Evolutionary conservation across 2,888 invertebrate species (phyloP), one percentile per base, ranked within the genome.

Genomic region (Ametastegia equiseti): DNA sequence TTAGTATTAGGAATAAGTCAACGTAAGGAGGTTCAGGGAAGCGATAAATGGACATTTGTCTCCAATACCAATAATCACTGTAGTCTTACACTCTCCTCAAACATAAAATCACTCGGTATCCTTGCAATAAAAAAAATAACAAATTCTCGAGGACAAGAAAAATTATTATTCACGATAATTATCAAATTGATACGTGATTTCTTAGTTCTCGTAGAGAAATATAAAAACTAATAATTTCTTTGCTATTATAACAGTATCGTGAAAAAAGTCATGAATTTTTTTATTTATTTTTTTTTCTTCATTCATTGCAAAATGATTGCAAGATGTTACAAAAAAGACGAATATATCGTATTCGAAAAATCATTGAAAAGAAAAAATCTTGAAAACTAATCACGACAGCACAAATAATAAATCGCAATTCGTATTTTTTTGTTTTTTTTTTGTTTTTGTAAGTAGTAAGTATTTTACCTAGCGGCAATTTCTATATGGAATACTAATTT

Each of bases 401-500:
- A 71, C 19, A 69, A 69, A 15, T 54, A 39, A 23, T 54, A 39
- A 23, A 60, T 36, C 27, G 71, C 33, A 69, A 65, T 80, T 67
- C 23, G 27, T 36, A n/a, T n/a, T n/a, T n/a, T n/a, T n/a, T n/a
- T n/a, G n/a, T n/a, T n/a, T n/a, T n/a, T n/a, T n/a, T n/a, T n/a
- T n/a, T n/a, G n/a, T n/a, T n/a, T n/a, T n/a, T n/a, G n/a, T n/a
- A n/a, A n/a, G n/a, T n/a, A n/a, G n/a, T n/a, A n/a, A n/a, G n/a
- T 45, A 6, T 39, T 1, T 63, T 45, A 79, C 19, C 6, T 65
- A 83, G 85, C 84, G 88, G 88, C 89, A 90, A 90, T 90, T 90
- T 90, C 90, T 87, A 89, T 90, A 85, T 89, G 89, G 90, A 90
- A 90, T 88, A 87, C 88, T 88, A 88, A 88, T 89, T 88, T 83